Percentiles rank a stretch among this genome's conserved stretches.
These are phyloP conservation scores for Neosilurus hyrtlii DNA, from an alignment of 2,797 vertebrate genomes.

Conservation along the genomic window DNA sequence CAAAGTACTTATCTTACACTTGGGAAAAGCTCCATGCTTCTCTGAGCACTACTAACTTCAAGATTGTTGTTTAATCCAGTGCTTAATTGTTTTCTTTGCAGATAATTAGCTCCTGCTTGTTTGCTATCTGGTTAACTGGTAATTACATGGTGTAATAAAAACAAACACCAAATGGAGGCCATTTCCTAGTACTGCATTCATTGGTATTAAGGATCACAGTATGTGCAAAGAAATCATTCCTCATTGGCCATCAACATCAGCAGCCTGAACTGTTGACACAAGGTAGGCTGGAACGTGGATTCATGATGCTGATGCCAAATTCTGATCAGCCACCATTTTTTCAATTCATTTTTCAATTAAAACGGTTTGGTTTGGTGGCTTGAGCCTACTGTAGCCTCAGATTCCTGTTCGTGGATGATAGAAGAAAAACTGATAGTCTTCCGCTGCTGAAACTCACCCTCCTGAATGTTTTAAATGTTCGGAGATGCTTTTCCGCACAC, in stretches of 20 bases:
- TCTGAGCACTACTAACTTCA: background rate
- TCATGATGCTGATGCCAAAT: background rate
- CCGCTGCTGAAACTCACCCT: background rate
- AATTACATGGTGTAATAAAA: constrained; percentile 3
- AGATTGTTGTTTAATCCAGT: background rate
- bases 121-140: background rate
- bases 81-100: background rate
- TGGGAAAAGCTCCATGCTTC: background rate
- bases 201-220: background rate
- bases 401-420: background rate
- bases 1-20: background rate
- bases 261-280: background rate
- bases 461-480: background rate
- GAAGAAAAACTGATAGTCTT: background rate
- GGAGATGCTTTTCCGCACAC: background rate
- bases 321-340: background rate
- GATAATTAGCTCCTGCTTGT: background rate
- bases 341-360: background rate
- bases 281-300: background rate
- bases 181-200: background rate
- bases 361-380: background rate
- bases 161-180: background rate
- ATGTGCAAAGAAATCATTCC: background rate
- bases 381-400: background rate
- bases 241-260: background rate